Evolutionary conservation across 2,888 invertebrate species (phyloP), one percentile per base, ranked within the genome.

Genomic region (Chloroclystis v-ata): DNA sequence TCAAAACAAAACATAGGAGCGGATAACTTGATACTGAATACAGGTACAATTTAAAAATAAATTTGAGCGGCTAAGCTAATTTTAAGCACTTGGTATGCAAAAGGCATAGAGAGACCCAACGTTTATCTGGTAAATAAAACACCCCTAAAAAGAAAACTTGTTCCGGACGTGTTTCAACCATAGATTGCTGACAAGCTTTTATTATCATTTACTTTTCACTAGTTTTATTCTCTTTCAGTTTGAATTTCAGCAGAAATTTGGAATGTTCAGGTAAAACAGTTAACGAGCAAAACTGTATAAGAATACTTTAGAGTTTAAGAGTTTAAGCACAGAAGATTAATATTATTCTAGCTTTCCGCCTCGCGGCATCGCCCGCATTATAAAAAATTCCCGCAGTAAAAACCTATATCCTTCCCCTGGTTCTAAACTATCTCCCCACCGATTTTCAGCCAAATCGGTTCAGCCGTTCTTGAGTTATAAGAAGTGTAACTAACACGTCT

Each of bases 91-190:
- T 20, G 11, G 20, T 35, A 35, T 35, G 35, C 35, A 20, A 20
- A 35, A 16, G 20, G 35, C 20, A 35, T 35, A 35, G 35, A 13
- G 33, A 20, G 35, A 24, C 35, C 35, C 20, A 20, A 35, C 35
- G 35, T 35, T 35, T 35, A 35, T 35, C 35, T 35, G 35, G 35
- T 35, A 35, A 35, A 35, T 35, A 35, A 35, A 35, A 35, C 35
- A 35, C 35, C 20, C 16, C 20, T 10, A 35, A 20, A 20, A 20
- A 20, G 20, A 20, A 20, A 2, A 35, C 10, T 35, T 35, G 20
- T 35, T 35, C 20, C 16, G 35, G 20, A 35, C 35, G 35, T 35
- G 35, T 35, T 35, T 35, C 11, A 35, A 16, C 20, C 10, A 24
- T 35, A 35, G 35, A 20, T 20, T 20, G 35, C 8, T 10, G 11